Base-by-base conservation (phyloP, 2,797 vertebrate species). In the Thripadectes ignobilis region DNA sequence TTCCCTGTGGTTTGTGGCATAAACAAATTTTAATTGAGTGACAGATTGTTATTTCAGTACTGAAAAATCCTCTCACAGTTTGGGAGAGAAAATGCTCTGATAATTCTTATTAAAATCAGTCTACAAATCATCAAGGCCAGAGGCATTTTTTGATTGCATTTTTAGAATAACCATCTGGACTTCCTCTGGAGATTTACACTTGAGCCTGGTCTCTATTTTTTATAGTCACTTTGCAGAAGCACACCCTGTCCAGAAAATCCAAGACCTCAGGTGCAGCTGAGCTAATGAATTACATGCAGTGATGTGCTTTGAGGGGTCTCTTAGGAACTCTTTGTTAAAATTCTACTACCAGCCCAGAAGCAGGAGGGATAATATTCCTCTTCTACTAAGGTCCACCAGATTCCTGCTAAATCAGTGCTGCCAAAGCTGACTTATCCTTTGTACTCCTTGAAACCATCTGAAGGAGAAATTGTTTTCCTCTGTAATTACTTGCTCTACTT, bases 111-210 rank as follows among this genome's bases (percentile, higher is more conserved):
- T 96, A 92, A 97, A 96, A 88, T 92, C 73, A 85, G 92, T 30
- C 88, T 66, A 72, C 57, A 86, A 87, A 73, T 84, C 41, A 59
- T 80, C 57, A 66, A 83, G 74, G 81, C 89, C 89, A 95, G 92
- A 84, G 92, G 79, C 89, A 63, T 89, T 95, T 93, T 92, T 93
- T 90, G 71, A 96, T 85, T 96, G 75, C 71, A 76, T 85, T 94
- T 97, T 96, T 83, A 92, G 74, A 93, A 62, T 95, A 92, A 88
- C 96, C 94, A 96, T 95, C 95, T 97, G 96, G 95, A 88, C 79
- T 87, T 97, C 79, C 94, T 95, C 93, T 78, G 62, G 97, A 91
- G 89, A 88, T 68, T n/a, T 87, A 65, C 36, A 27, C 72, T 89
- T 85, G 39, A 89, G 52, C 62, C 34, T 57, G 34, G 59, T 46